phyloP scores from a whole-genome alignment of 2,113 vertebrate species.

The Cromileptes altivelis region DNA sequence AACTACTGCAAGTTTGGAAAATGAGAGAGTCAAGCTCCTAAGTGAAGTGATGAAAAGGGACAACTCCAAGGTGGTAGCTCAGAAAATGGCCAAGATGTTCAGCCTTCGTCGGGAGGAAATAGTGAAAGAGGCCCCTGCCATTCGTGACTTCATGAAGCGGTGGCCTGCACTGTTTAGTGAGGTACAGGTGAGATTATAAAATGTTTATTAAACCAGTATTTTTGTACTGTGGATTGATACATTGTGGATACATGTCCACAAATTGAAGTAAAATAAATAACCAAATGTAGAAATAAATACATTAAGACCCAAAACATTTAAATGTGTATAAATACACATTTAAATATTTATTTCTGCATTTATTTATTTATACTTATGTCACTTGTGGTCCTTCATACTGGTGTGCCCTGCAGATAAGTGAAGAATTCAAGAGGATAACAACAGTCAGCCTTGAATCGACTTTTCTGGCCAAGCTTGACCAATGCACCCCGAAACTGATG shows the following conservation, averaged over 20 bases:
- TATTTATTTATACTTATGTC: not conserved
- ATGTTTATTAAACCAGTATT: not conserved
- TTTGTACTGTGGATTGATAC: not conserved
- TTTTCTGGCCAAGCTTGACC: not conserved
- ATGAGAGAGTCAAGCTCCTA: not conserved
- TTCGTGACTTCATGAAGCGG: not conserved
- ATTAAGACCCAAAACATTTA: too few species aligned
- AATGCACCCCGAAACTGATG: not conserved
- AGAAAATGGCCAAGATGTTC: not conserved
- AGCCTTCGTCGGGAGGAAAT: not conserved
- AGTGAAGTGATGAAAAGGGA: not conserved
- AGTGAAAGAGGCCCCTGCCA: not conserved
- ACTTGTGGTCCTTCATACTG: not conserved
- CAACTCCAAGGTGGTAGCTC: slow-evolving; percentile 1
- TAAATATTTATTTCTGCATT: not conserved
- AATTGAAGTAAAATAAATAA: not conserved
- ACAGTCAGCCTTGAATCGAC: not conserved
- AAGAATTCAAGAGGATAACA: not conserved
- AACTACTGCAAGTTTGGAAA: not conserved
- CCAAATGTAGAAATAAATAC: not conserved
- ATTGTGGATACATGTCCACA: not conserved
- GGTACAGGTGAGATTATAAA: too few species aligned
- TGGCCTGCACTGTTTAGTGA: not conserved
- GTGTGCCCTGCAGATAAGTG: not conserved
- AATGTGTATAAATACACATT: not conserved